Conservation (phyloP, 2,888 invertebrate species). For the Ptilodon capucinus region DNA sequence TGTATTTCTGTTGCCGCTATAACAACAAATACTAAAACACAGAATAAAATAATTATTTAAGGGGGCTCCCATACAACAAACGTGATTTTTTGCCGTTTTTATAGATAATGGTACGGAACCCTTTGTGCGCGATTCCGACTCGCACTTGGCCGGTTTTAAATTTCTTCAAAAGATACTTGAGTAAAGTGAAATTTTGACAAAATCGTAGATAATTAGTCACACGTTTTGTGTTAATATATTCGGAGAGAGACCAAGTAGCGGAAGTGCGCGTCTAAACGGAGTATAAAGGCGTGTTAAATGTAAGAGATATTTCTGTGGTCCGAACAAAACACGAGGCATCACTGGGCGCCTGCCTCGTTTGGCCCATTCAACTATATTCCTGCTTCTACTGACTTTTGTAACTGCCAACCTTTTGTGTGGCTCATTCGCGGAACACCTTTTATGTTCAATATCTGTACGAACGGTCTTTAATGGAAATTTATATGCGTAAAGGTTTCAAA, state of each 20-base stretch:
- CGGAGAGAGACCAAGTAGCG: background rate
- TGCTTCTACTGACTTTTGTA: slow-evolving; percentile 47
- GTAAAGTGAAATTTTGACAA: background rate
- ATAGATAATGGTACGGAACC: no score
- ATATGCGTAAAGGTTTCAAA: background rate
- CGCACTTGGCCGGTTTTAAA: no score
- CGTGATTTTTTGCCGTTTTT: no score
- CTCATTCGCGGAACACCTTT: slow-evolving; percentile 43
- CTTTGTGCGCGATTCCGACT: no score
- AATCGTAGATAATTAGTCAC: background rate
- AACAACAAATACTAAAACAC: no score
- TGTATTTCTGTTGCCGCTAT: no score
- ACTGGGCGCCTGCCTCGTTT: slow-evolving; percentile 61
- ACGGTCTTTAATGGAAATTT: background rate
- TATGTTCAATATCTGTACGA: slow-evolving; percentile 24
- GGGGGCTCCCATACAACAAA: no score
- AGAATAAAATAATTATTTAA: no score
- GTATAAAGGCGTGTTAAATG: slow-evolving; percentile 19
- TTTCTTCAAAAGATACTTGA: background rate
- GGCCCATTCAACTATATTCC: slow-evolving; percentile 53
- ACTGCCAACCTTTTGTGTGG: slow-evolving; percentile 44
- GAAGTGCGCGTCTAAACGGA: slow-evolving; percentile 7
- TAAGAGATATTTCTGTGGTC: slow-evolving; percentile 31
- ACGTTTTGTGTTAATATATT: background rate
- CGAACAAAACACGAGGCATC: slow-evolving; percentile 48